Conservation (phyloP, 2,797 vertebrate species). For the Melanotaenia maccullochi region DNA sequence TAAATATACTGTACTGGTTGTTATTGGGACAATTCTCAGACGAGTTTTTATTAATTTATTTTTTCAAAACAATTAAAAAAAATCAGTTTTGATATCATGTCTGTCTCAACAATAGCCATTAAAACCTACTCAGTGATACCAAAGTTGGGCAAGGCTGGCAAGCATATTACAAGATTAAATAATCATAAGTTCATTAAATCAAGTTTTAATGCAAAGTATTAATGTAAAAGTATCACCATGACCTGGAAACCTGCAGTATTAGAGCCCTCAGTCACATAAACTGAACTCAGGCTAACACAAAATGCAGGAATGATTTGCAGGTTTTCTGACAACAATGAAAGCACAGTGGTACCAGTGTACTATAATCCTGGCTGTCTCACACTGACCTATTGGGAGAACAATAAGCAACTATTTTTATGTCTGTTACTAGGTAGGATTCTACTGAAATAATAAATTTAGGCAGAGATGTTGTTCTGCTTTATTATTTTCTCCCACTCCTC, state of each 20-base stretch:
- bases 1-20: not conserved
- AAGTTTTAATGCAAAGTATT: not conserved
- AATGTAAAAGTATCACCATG: not conserved
- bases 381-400: not conserved
- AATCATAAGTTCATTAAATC: not conserved
- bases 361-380: not conserved
- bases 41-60: not conserved
- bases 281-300: constrained; percentile 10
- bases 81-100: not conserved
- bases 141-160: not conserved
- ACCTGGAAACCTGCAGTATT: constrained; percentile 1
- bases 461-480: not conserved
- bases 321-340: constrained; percentile 17
- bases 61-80: not conserved
- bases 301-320: not conserved
- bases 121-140: not conserved
- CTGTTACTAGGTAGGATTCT: not conserved
- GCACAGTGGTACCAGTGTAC: not conserved
- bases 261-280: constrained; percentile 15
- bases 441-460: not conserved
- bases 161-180: not conserved
- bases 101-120: not conserved
- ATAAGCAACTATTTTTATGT: not conserved
- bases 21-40: not conserved
- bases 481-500: constrained; percentile 1